Evolutionary conservation across 2,113 vertebrate species (phyloP).

Genomic region (Muscicapa adusta): DNA sequence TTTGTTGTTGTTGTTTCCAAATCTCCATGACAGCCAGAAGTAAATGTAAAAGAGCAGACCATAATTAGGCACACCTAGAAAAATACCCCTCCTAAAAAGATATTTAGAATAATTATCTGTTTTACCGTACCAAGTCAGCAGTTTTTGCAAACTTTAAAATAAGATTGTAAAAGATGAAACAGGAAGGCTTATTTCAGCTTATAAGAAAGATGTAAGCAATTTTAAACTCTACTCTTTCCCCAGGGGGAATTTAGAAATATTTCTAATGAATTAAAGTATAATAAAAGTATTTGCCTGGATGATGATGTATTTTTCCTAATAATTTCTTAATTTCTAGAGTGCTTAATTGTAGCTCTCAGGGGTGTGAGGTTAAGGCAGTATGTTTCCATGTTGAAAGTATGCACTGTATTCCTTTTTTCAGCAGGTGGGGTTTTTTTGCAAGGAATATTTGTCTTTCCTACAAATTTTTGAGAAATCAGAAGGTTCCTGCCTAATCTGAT

Average conservation of each 20-base stretch:
- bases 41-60: slow-evolving; percentile 33
- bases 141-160: slow-evolving; percentile 60
- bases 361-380: neutral
- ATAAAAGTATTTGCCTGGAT: slow-evolving; percentile 64
- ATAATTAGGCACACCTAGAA: slow-evolving; percentile 31
- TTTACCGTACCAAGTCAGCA: slow-evolving; percentile 61
- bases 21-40: slow-evolving; percentile 37
- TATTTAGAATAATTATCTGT: slow-evolving; percentile 66
- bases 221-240: slow-evolving; percentile 62
- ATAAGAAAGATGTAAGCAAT: slow-evolving; percentile 76
- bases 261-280: slow-evolving; percentile 74
- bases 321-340: slow-evolving; percentile 71
- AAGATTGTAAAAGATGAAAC: slow-evolving; percentile 70
- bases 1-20: neutral
- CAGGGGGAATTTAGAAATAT: slow-evolving; percentile 52
- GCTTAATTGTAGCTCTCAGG: slow-evolving; percentile 60
- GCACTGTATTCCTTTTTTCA: neutral
- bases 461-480: neutral
- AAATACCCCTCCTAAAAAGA: neutral
- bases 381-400: neutral
- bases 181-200: slow-evolving; percentile 73
- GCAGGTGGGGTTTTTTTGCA: neutral
- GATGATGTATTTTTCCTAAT: slow-evolving; percentile 63
- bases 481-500: accelerated
- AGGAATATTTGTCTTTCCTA: neutral